These are phyloP conservation scores for Henricia sp. DNA, from an alignment of 53 echinoderm and acorn worm genomes.

Conservation along the genomic window DNA sequence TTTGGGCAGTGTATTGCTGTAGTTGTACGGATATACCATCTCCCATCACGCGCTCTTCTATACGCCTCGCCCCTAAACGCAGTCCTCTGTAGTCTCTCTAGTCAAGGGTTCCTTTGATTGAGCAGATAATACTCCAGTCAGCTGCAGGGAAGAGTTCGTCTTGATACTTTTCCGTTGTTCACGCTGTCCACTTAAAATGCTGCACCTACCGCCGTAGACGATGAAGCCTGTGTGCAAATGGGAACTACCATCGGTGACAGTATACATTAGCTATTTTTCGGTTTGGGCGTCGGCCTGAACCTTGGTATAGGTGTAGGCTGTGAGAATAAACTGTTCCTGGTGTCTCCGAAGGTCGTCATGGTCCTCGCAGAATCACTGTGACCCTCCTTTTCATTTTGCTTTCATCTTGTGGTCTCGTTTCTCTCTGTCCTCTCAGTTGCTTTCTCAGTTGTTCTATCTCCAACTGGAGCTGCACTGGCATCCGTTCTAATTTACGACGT, in stretches of 20 bases:
- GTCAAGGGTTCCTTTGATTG: background rate
- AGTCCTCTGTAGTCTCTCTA: background rate
- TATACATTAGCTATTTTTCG: background rate
- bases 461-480: background rate
- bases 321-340: background rate
- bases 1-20: too few species aligned
- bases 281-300: background rate
- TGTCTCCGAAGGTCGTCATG: background rate
- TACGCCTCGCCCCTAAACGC: background rate
- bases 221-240: too few species aligned
- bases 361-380: too few species aligned
- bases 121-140: background rate
- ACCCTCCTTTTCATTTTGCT: too few species aligned
- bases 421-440: too few species aligned
- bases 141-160: too few species aligned
- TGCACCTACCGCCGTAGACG: too few species aligned
- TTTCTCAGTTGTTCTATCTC: background rate
- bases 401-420: too few species aligned
- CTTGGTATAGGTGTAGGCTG: background rate
- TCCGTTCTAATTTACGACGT: too few species aligned
- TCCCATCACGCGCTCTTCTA: too few species aligned
- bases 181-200: background rate
- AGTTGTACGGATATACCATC: too few species aligned
- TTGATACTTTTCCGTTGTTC: background rate
- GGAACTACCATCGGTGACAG: background rate